Evolutionary conservation across 1,140 invertebrate species (phyloP).

Genomic region (Drosophila cardini): DNA sequence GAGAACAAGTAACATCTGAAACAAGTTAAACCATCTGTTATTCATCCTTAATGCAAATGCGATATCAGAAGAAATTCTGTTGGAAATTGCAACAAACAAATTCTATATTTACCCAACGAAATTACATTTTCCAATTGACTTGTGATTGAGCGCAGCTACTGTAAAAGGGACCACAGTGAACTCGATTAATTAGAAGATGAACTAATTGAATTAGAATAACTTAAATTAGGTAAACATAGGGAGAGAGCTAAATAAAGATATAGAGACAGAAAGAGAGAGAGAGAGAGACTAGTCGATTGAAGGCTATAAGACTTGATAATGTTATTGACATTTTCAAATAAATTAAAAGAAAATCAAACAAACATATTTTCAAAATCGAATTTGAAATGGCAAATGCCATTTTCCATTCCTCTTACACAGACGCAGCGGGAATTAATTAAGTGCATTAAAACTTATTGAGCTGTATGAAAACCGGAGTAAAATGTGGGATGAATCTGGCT

Average conservation of each 20-base stretch:
- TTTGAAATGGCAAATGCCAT: constrained; percentile 66
- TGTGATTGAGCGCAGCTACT: constrained; percentile 35
- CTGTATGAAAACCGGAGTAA: constrained; percentile 54
- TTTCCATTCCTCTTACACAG: neutral
- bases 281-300: constrained; percentile 17
- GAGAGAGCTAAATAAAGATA: constrained; percentile 64
- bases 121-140: constrained; percentile 80
- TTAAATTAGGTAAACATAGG: constrained; percentile 78
- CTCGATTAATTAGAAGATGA: constrained; percentile 74
- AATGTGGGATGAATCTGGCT: neutral
- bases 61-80: constrained; percentile 12
- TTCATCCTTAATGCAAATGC: too few relatives aligned
- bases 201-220: constrained; percentile 83
- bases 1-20: too few relatives aligned
- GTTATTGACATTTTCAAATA: constrained; percentile 46
- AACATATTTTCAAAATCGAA: constrained; percentile 70
- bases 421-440: constrained; percentile 78
- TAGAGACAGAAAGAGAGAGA: neutral
- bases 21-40: too few relatives aligned
- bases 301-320: constrained; percentile 21
- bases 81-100: constrained; percentile 34
- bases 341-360: constrained; percentile 15
- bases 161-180: constrained; percentile 38
- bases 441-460: constrained; percentile 83
- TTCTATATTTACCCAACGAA: constrained; percentile 68